Evolutionary conservation across 2,888 invertebrate genomes (phyloP), one percentile per base, ranked within the genome.

Genomic region (Autographa gamma): DNA sequence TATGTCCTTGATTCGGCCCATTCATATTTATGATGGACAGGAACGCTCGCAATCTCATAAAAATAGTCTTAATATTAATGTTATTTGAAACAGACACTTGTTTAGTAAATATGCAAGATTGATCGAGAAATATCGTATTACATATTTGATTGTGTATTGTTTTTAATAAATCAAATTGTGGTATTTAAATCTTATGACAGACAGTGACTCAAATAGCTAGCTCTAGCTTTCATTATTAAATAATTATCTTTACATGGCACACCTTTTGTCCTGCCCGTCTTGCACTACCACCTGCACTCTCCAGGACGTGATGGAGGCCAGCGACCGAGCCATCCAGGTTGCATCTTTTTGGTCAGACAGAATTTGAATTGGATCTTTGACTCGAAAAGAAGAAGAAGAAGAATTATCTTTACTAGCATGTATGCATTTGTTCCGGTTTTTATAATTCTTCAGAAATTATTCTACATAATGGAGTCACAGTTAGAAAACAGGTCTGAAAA

Each of bases 11-110:
- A 82, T 82, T 80, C 69, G 68, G 74, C 69, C 76, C 85, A 88
- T 91, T 89, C 88, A 90, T 92, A 92, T 91, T 85, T 87, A 92
- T 90, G 84, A 63, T 81, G 84, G 86, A 80, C 84, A 85, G 86
- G 82, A 86, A 79, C 67, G 77, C 61, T 63, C 48, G 59, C 69
- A 73, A 79, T 68, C 73, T 60, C 38, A 76, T 73, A 76, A 69
- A 77, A 74, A 69, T 80, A 66, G 38, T 52, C 73, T 65, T 69
- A 65, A 69, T 76, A 69, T 76, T 69, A 73, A 78, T 80, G 77
- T 69, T 56, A 56, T 60, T 70, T 60, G 61, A 64, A 54, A 31
- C 63, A 18, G 63, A 68, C 67, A 80, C 64, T 76, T 67, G 77
- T 63, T 68, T 56, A 60, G 31, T 43, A 68, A 66, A 38, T 58